Base-by-base conservation (phyloP, 92 coral and sea anemone genomes). In the Isaurus tuberculatus region DNA sequence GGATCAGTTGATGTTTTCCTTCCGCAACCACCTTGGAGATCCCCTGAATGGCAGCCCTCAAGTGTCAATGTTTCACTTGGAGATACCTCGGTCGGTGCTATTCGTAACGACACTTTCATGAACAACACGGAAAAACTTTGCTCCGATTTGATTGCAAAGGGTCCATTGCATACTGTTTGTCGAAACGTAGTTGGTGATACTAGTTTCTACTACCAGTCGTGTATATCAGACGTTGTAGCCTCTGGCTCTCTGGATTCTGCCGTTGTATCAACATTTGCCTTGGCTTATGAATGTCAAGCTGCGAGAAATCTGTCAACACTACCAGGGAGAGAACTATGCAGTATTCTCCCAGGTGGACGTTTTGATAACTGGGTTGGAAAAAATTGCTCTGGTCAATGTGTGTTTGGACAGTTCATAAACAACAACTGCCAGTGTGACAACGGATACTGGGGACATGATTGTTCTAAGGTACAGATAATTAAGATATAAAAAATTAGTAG, bases 401-500 rank as follows among this genome's bases (percentile, higher is more conserved):
- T 90, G 31, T 85, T 73, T 86, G 93, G 93, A 8, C 46, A 70
- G 17, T 75, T 75, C 22, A 33, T 27, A 20, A 33, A 72, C 46
- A 78, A 31, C 65, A 75, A 69, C 51, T 90, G 93, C 61, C 74
- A 60, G 20, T 90, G 93, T 83, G 90, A 90, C 29, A 42, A 8
- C 13, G 93, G 93, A 26, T 86, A 86, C 85, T 90, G 93, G 93
- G 90, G 83, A n/a, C 58, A 7, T 8, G 84, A 80, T 43, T 90
- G 93, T 55, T 77, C 88, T 13, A 48, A 73, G 79, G 79, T 72
- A 72, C 55, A 42, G 58, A 16, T 1, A 72, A 44, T 13, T 44
- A n/a, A n/a, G n/a, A n/a, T n/a, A n/a, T n/a, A n/a, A n/a, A n/a
- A 0, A 2, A 46, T 46, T 8, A 2, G 53, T 9, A 15, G n/a